Conservation (phyloP, 2,797 vertebrate genomes). For the Poecile montanus region DNA sequence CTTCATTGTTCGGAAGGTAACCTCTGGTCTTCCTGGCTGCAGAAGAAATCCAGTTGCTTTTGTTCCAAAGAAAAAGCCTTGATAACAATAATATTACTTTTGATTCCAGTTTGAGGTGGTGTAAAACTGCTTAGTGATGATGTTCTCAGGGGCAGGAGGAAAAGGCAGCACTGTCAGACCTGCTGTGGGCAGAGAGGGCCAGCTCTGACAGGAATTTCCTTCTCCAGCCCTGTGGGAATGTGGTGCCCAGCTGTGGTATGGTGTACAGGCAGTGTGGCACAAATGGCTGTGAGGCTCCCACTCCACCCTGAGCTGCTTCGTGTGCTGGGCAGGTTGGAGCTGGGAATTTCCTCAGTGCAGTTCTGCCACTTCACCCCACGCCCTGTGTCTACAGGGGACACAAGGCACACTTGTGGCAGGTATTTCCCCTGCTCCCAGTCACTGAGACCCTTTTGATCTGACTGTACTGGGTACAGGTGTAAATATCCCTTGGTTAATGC, state of each 20-base stretch:
- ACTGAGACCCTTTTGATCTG: neutral
- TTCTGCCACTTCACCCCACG: neutral
- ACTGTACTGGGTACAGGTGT: neutral
- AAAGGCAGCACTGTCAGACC: neutral
- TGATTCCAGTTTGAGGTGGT: neutral
- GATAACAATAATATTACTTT: neutral
- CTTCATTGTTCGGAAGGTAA: neutral
- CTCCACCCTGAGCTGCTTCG: neutral
- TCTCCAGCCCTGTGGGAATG: fast-evolving
- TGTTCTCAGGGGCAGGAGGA: neutral
- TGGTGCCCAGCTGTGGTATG: neutral
- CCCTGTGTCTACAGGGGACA: neutral
- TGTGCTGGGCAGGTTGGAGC: neutral
- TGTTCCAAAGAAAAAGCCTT: neutral
- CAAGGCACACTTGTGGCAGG: fast-evolving
- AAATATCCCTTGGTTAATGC: neutral
- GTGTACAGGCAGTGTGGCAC: neutral
- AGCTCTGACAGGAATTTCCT: neutral
- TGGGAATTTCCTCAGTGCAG: neutral
- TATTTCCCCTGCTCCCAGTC: neutral
- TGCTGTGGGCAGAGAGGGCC: neutral
- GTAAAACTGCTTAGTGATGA: neutral
- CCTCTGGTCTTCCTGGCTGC: neutral
- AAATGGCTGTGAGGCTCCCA: neutral
- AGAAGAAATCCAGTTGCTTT: neutral